phyloP scores from a whole-genome alignment of 2,797 vertebrate genomes.

The Poeciliopsis presidionis region DNA sequence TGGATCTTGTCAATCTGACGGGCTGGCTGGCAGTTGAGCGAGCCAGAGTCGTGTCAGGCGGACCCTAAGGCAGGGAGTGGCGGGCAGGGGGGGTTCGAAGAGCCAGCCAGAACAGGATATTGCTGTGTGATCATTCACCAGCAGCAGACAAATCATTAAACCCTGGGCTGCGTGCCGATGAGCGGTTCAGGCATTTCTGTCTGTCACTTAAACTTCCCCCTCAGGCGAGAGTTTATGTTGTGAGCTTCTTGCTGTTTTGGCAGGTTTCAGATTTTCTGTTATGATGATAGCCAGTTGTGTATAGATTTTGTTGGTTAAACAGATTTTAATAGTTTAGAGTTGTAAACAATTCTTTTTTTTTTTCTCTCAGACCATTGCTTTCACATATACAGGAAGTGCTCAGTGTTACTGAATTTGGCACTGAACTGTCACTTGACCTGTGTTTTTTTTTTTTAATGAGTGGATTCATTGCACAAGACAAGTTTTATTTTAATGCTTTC shows the following conservation, averaged over 20 bases:
- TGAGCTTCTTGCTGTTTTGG: slow-evolving; percentile 13
- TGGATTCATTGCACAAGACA: background rate
- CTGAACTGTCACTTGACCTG: background rate
- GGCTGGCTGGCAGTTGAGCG: slow-evolving; percentile 47
- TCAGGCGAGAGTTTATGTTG: slow-evolving; percentile 43
- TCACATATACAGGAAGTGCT: background rate
- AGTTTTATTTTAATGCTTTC: background rate
- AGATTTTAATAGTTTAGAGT: background rate
- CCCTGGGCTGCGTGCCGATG: slow-evolving; percentile 52
- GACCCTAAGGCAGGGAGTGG: slow-evolving; percentile 44
- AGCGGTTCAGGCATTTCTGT: slow-evolving; percentile 44
- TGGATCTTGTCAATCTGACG: slow-evolving; percentile 67
- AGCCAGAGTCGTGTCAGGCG: slow-evolving; percentile 67
- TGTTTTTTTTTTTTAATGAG: background rate
- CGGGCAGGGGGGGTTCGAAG: slow-evolving; percentile 36
- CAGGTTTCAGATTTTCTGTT: slow-evolving; percentile 9
- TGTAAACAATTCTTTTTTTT: background rate
- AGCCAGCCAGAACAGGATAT: slow-evolving; percentile 73
- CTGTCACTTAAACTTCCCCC: slow-evolving; percentile 47
- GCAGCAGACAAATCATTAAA: slow-evolving; percentile 76
- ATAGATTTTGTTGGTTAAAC: slow-evolving; percentile 3
- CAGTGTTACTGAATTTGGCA: background rate
- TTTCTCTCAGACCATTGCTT: background rate
- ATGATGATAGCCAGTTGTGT: background rate
- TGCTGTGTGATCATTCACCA: slow-evolving; percentile 73